A percentile compares a stretch with the other conserved stretches of the same genome.
Conservation (phyloP, 2,797 vertebrate genomes). For the Falco peregrinus region DNA sequence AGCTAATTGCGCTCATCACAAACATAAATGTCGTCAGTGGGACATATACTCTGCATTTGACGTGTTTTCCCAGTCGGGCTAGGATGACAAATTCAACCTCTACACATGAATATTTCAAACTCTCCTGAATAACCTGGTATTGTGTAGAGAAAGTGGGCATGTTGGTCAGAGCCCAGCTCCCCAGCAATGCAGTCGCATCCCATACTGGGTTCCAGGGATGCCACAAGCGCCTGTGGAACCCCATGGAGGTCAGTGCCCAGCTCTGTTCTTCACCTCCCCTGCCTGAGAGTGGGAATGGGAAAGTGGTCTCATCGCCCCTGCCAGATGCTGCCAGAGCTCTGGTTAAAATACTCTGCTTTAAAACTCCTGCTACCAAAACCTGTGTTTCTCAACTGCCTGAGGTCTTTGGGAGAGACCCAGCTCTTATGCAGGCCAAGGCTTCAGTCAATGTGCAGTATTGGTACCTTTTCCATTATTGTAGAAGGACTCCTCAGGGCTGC, state of each 20-base stretch:
- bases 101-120: not conserved
- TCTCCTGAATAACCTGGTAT: not conserved
- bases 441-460: not conserved
- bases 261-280: not conserved
- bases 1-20: rapidly evolving
- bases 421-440: not conserved
- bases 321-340: not conserved
- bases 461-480: not conserved
- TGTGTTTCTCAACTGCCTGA: rapidly evolving
- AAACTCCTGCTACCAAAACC: not conserved
- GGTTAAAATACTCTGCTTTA: not conserved
- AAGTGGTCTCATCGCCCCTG: not conserved
- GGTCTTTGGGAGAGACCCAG: not conserved
- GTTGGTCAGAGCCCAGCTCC: not conserved
- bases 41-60: not conserved
- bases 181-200: not conserved
- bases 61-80: not conserved
- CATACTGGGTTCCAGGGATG: not conserved
- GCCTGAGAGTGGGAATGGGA: not conserved
- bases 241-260: not conserved
- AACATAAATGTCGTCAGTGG: rapidly evolving
- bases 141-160: not conserved
- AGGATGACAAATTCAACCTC: not conserved
- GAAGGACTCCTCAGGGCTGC: not conserved
- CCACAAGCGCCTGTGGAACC: rapidly evolving